Evolutionary conservation across 2,797 vertebrate genomes (phyloP), one percentile per base, ranked within the genome.

Genomic region (Erpetoichthys calabaricus): DNA sequence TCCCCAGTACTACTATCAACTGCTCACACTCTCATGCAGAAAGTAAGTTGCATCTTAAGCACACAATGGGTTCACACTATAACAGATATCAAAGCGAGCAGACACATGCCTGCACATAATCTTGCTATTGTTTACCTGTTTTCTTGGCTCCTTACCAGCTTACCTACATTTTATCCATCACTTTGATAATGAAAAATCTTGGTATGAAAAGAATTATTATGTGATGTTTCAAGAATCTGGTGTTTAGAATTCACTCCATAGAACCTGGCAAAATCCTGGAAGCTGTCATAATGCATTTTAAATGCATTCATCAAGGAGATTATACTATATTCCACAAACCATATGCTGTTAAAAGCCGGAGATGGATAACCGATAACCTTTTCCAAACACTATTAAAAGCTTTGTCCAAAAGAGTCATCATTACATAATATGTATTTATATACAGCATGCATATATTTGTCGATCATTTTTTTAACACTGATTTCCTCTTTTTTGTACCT

Each of bases 1-100:
- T 70, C 65, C 65, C 53, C 51, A 44, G 50, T 59, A 6, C 50
- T 57, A 60, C 68, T 71, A 69, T 75, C 66, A 58, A 57, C 63
- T 45, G 25, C 57, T 49, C 59, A 62, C 69, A 70, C 61, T 62
- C 57, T 63, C 46, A 8, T 45, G 44, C 45, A 63, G 57, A 55
- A 58, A 43, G 53, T 42, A 6, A 46, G 42, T 42, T 51, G 43
- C 7, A 1, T 60, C 54, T 58, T 9, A 8, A 56, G 44, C 62
- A 46, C 51, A 59, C 54, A 67, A 65, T 56, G 55, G 55, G 9
- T n/a, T 57, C 58, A 53, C 55, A 66, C 45, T 25, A 60, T 54
- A 58, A 59, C 7, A 44, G 50, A 61, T 59, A 61, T 59, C 45
- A 41, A 54, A 67, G 57, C 42, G 47, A 5, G 47, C 45, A 49